Conservation (phyloP, 2,888 invertebrate species). For the Drosophila maculinotata region DNA sequence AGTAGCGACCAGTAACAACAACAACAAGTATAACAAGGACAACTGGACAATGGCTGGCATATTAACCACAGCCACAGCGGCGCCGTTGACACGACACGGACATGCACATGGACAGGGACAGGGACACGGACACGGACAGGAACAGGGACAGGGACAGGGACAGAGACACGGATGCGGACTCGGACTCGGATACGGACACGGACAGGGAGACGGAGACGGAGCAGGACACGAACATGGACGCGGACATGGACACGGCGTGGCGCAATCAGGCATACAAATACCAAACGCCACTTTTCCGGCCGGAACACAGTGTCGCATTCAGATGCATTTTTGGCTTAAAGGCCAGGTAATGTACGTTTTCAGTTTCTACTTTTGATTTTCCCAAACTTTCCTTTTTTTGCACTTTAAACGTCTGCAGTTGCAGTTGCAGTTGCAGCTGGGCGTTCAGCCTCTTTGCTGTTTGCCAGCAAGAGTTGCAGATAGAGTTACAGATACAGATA, state of each 20-base stretch:
- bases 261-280: constrained; percentile 57
- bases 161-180: not conserved
- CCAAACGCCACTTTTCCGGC: constrained; percentile 50
- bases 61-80: constrained; percentile 72
- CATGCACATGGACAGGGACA: constrained; percentile 27
- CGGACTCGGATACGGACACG: constrained; percentile 9
- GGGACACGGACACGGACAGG: constrained; percentile 6
- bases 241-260: constrained; percentile 48
- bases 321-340: constrained; percentile 53
- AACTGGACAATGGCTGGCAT: constrained; percentile 61
- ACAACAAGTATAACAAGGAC: constrained; percentile 23
- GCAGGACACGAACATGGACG: constrained; percentile 31
- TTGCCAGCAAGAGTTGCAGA: not conserved
- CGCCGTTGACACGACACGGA: constrained; percentile 60
- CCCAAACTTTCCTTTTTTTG: too few species aligned
- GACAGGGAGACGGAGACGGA: constrained; percentile 9
- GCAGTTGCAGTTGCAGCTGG: constrained; percentile 1
- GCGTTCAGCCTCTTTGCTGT: constrained; percentile 32
- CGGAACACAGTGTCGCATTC: constrained; percentile 35
- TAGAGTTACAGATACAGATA: not conserved
- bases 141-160: not conserved
- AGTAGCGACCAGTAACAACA: constrained; percentile 7
- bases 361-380: not conserved
- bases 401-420: not conserved
- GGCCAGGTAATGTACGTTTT: constrained; percentile 39